Percentiles rank a stretch among this genome's conserved stretches.
These are phyloP conservation scores for Mactromeris polynyma DNA, from an alignment of 2,888 invertebrate species.

Conservation along the genomic window DNA sequence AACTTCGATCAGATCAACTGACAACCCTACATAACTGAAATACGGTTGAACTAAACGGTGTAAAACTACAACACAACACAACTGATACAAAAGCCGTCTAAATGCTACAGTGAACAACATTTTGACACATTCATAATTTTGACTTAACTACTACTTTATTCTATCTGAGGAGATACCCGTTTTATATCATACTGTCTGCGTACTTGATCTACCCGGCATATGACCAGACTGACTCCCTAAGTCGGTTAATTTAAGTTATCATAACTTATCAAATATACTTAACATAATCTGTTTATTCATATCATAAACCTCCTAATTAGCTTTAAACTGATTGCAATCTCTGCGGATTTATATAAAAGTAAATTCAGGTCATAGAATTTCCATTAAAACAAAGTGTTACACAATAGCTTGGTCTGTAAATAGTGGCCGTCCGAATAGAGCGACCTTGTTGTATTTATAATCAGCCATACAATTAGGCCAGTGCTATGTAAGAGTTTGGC, in stretches of 20 bases:
- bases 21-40: too few relatives aligned
- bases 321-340: neutral
- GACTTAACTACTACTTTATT: too few relatives aligned
- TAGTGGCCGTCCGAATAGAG: neutral
- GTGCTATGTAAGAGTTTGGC: neutral
- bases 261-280: constrained; percentile 4
- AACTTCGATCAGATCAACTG: too few relatives aligned
- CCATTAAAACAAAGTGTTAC: constrained; percentile 5
- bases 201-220: neutral
- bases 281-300: neutral
- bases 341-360: neutral
- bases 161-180: too few relatives aligned
- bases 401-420: neutral
- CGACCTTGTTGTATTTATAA: neutral
- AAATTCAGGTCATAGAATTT: constrained; percentile 11
- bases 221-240: neutral
- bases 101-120: too few relatives aligned
- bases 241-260: neutral
- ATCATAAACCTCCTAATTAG: constrained; percentile 5
- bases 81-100: too few relatives aligned
- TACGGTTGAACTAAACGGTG: too few relatives aligned
- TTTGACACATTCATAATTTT: too few relatives aligned
- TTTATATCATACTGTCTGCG: too few relatives aligned
- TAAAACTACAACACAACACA: too few relatives aligned
- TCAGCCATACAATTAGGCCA: neutral